Percentiles rank a stretch among this genome's conserved stretches.
These are phyloP conservation scores for Mus pahari DNA, from an alignment of 2,113 vertebrate species.

Conservation along the genomic window DNA sequence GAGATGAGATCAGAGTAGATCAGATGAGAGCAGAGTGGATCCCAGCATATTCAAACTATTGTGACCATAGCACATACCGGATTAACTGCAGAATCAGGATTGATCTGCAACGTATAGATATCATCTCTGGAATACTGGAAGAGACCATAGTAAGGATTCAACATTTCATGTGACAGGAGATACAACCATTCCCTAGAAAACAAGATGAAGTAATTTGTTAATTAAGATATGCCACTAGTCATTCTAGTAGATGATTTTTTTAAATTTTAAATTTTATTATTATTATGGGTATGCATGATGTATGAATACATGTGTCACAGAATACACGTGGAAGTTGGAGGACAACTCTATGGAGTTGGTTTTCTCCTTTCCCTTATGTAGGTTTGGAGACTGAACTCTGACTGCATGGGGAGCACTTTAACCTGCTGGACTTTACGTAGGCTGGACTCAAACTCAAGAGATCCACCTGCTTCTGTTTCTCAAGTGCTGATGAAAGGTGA, in stretches of 20 bases:
- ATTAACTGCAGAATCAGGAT: constrained; percentile 98
- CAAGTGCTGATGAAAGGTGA: background rate
- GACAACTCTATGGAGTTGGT: background rate
- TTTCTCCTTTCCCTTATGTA: background rate
- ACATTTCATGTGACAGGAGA: constrained; percentile 98
- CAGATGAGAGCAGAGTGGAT: background rate
- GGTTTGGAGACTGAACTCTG: background rate
- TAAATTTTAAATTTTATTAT: background rate
- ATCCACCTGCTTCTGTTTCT: background rate
- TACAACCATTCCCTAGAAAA: constrained; percentile 97
- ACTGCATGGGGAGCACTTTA: background rate
- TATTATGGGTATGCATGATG: background rate
- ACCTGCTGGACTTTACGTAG: background rate
- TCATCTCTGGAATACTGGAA: constrained; percentile 99
- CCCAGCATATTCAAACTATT: constrained; percentile 35
- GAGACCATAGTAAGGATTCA: constrained; percentile 99
- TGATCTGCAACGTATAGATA: constrained; percentile 99
- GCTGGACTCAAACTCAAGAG: background rate
- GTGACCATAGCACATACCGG: constrained; percentile 88
- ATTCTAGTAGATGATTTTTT: background rate
- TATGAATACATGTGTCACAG: background rate
- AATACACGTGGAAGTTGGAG: background rate
- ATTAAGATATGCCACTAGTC: constrained; percentile 43
- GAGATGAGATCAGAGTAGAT: background rate
- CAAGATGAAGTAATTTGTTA: background rate